Conservation (phyloP, 2,113 vertebrate species). For the Aspidoscelis tigris region DNA sequence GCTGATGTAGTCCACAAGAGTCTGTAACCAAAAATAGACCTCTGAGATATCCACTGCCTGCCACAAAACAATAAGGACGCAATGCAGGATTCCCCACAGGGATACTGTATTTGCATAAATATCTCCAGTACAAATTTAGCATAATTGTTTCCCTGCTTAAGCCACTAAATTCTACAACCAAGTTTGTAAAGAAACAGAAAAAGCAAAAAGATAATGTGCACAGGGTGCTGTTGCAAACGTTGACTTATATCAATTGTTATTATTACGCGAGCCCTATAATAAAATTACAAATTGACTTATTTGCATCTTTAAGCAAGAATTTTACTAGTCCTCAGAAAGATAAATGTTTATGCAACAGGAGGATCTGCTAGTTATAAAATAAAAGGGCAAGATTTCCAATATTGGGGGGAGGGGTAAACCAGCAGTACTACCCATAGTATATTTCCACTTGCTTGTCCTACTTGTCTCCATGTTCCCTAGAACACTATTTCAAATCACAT, state of each 20-base stretch:
- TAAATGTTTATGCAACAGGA: neutral
- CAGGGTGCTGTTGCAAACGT: neutral
- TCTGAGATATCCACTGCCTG: too few relatives aligned
- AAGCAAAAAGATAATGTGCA: neutral
- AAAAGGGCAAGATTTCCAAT: too few relatives aligned
- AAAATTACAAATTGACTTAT: neutral
- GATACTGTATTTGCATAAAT: too few relatives aligned
- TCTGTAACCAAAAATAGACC: too few relatives aligned
- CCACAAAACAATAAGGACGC: too few relatives aligned
- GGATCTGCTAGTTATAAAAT: neutral
- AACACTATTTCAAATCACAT: neutral
- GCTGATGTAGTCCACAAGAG: too few relatives aligned
- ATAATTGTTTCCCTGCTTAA: neutral
- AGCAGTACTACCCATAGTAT: neutral
- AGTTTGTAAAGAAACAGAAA: neutral
- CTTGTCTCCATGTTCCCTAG: neutral
- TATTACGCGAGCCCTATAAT: neutral
- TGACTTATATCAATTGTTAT: neutral
- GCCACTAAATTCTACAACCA: conserved; percentile 1
- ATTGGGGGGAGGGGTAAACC: neutral
- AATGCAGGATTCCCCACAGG: too few relatives aligned
- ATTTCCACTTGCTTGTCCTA: neutral
- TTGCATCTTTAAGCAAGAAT: neutral
- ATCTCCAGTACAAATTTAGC: too few relatives aligned
- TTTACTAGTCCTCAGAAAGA: neutral